Evolutionary conservation across 2,113 vertebrate species (phyloP).

Genomic region (Alaudala cheleensis): DNA sequence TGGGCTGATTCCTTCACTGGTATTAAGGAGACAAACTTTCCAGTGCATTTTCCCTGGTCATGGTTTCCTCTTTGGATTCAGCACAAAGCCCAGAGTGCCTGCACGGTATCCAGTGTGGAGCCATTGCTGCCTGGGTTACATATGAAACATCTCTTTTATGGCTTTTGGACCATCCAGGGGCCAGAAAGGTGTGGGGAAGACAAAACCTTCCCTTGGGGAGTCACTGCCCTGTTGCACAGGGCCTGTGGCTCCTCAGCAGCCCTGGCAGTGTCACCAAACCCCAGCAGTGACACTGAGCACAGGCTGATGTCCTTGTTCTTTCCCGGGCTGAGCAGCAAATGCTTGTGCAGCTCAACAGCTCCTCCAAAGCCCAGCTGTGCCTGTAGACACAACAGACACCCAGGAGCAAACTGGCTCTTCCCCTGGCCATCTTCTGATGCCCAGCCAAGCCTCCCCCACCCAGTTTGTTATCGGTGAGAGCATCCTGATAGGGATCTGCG

Average conservation of each 20-base stretch:
- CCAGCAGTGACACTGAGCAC: neutral
- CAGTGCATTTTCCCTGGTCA: neutral
- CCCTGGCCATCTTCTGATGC: neutral
- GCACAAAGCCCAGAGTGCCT: neutral
- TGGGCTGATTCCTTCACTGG: fast-evolving
- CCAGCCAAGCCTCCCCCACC: neutral
- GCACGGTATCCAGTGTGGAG: neutral
- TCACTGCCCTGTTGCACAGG: neutral
- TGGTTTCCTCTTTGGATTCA: neutral
- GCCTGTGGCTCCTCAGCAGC: neutral
- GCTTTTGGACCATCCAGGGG: neutral
- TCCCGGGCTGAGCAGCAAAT: fast-evolving
- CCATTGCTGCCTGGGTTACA: fast-evolving
- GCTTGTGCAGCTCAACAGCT: neutral
- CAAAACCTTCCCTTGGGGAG: neutral
- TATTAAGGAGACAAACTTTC: neutral
- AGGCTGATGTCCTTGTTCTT: neutral
- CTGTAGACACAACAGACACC: fast-evolving
- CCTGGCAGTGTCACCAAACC: neutral
- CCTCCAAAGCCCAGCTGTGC: neutral
- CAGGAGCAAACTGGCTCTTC: neutral
- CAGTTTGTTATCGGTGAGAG: neutral
- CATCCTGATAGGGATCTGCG: neutral
- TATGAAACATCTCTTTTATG: neutral
- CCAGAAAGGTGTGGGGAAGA: neutral